A percentile compares a stretch with the other conserved stretches of the same genome.
Evolutionary conservation across 2,797 vertebrate genomes (phyloP).

Genomic region (Microctenopoma steveboyesi): DNA sequence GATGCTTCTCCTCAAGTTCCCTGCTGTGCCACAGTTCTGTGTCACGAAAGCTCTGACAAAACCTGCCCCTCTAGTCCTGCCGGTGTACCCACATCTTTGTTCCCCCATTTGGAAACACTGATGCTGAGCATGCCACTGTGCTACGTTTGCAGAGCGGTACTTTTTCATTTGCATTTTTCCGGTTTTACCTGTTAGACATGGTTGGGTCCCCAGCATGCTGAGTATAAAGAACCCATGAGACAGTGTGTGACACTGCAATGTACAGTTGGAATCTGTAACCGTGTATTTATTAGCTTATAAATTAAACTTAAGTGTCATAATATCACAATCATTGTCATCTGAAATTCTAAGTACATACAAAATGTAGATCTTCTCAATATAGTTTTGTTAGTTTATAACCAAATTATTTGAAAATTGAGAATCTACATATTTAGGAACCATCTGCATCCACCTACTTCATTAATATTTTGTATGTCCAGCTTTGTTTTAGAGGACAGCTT

Average conservation of each 20-base stretch:
- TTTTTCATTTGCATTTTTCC: conserved; percentile 12
- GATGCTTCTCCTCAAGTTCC: neutral
- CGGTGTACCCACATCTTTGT: conserved; percentile 1
- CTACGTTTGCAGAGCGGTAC: conserved; percentile 2
- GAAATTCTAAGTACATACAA: too few relatives aligned
- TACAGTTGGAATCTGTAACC: neutral
- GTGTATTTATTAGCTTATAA: neutral
- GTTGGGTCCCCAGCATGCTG: neutral
- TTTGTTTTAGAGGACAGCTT: too few relatives aligned
- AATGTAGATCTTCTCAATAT: too few relatives aligned
- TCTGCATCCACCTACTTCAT: too few relatives aligned
- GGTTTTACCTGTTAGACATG: conserved; percentile 31
- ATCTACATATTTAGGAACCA: too few relatives aligned
- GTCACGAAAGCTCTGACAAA: conserved; percentile 5
- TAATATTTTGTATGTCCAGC: too few relatives aligned
- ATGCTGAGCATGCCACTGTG: neutral
- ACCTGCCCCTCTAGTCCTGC: neutral
- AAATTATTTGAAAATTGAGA: too few relatives aligned
- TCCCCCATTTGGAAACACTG: neutral
- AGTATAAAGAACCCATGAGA: neutral
- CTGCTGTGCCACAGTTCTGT: neutral
- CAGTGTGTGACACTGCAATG: neutral
- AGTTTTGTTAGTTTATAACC: too few relatives aligned
- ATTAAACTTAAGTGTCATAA: neutral
- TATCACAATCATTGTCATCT: too few relatives aligned